phyloP scores from a whole-genome alignment of 2,888 invertebrate genomes.

The Nyleta sp. region DNA sequence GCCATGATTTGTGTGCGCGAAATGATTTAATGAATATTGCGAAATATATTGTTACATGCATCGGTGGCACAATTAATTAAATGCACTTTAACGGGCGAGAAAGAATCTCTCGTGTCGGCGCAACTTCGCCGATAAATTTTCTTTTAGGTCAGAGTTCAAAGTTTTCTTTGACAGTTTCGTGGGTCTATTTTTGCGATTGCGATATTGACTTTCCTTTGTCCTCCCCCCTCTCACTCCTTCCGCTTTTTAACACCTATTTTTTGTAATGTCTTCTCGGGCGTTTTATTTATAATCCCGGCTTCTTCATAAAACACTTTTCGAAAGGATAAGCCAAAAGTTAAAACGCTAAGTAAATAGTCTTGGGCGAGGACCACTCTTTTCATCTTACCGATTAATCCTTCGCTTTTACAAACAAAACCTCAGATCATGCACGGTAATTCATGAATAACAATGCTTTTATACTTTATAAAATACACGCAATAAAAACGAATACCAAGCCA shows the following conservation, averaged over 20 bases:
- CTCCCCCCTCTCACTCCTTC: no score
- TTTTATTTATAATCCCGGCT: conserved; percentile 24
- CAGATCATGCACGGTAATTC: conserved; percentile 5
- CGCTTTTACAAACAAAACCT: conserved; percentile 1
- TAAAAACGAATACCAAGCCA: no score
- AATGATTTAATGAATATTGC: conserved; percentile 52
- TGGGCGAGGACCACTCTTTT: no score
- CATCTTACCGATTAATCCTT: conserved; percentile 12
- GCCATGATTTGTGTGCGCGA: conserved; percentile 52
- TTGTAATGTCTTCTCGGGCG: conserved; percentile 1
- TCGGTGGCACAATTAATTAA: conserved; percentile 48
- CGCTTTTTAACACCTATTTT: conserved; percentile 1
- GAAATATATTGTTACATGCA: conserved; percentile 48
- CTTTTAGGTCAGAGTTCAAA: conserved; percentile 56
- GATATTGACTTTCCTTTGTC: conserved; percentile 33
- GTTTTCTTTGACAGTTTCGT: conserved; percentile 23
- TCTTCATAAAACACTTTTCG: conserved; percentile 17
- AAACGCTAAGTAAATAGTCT: no score
- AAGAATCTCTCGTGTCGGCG: conserved; percentile 1
- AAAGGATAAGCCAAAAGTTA: conserved; percentile 3
- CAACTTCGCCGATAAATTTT: conserved; percentile 44
- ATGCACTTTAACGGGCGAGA: conserved; percentile 31
- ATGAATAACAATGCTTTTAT: conserved; percentile 28
- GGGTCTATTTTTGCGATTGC: conserved; percentile 17
- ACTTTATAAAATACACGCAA: no score